Base-by-base conservation (phyloP, 2,888 invertebrate genomes). In the Euplagia quadripunctaria region DNA sequence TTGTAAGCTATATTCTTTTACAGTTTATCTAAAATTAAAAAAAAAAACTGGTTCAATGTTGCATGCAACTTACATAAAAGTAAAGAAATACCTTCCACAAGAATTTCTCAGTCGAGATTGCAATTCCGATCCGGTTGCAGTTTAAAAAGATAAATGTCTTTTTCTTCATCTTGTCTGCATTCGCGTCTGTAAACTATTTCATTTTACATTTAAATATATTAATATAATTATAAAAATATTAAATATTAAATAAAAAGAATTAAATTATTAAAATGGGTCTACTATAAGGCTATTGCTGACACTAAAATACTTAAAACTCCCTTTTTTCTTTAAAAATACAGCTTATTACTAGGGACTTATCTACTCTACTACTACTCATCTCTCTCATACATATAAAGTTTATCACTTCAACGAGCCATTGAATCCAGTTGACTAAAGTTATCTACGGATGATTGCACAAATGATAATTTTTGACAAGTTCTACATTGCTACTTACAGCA, bases 91-190 rank as follows among this genome's bases (percentile, higher is more conserved):
- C 46, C 31, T 69, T 20, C 68, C 46, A 46, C 61, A 17, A 31
- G 61, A 69, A 43, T 46, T 31, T 58, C 46, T 49, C 46, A 61
- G 61, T 61, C 46, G 49, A 69, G 69, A 69, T 69, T 61, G 69
- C 46, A 46, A 46, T 46, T 16, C 49, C 61, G 9, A 49, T 49
- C 61, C 11, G 49, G 49, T 46, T 63, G 31, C 31, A 42, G 31
- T 51, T 67, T 52, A 20, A 52, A 65, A 65, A 65, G 14, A 52
- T 42, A n/a, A 51, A 64, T 51, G 41, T 70, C 42, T 20, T 42
- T 41, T 64, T 51, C 8, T 51, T 42, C 52, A 58, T 68, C 8
- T 41, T 63, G 16, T 67, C 67, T 49, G 52, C 31, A 51, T 42
- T 61, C 12, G 12, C 9, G 14, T 31, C 12, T 5, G 20, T 66